phyloP scores from a whole-genome alignment of 2,888 invertebrate species.

The Drosophila kambysellisi region DNA sequence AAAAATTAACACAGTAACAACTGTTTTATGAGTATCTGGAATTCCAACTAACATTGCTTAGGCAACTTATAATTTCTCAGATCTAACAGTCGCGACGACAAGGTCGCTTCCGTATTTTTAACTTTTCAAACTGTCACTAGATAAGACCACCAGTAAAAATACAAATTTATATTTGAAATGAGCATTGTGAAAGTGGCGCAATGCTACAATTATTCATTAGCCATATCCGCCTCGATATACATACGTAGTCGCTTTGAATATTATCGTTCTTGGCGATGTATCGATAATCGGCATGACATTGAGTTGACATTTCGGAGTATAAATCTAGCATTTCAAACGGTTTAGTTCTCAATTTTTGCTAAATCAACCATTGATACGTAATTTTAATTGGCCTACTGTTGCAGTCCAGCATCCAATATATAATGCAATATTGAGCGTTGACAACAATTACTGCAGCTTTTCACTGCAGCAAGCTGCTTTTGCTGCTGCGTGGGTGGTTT shows the following conservation, averaged over 20 bases:
- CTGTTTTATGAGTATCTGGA: constrained; percentile 14
- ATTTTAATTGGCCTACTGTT: constrained; percentile 12
- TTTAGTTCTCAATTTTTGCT: constrained; percentile 53
- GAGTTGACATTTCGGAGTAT: constrained; percentile 82
- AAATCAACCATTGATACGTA: constrained; percentile 44
- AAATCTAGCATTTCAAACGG: constrained; percentile 57
- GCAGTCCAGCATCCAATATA: constrained; percentile 16
- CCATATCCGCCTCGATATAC: constrained; percentile 4
- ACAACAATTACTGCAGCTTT: constrained; percentile 45
- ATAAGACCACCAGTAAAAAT: constrained; percentile 14
- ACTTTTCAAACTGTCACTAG: background rate
- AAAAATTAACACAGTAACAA: constrained; percentile 14
- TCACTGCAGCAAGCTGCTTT: constrained; percentile 49
- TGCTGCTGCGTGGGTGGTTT: constrained; percentile 30
- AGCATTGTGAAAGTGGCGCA: constrained; percentile 4
- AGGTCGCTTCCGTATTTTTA: background rate
- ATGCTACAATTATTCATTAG: constrained; percentile 4
- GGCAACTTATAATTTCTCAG: constrained; percentile 1
- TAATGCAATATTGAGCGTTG: constrained; percentile 41
- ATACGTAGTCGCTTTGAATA: constrained; percentile 16
- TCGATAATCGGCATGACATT: constrained; percentile 81
- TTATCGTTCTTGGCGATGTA: constrained; percentile 39
- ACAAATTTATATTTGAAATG: background rate
- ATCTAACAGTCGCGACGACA: background rate
- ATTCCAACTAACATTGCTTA: background rate